Evolutionary conservation across 1,140 invertebrate species (phyloP), one percentile per base, ranked within the genome.

Genomic region (Forficula auricularia): DNA sequence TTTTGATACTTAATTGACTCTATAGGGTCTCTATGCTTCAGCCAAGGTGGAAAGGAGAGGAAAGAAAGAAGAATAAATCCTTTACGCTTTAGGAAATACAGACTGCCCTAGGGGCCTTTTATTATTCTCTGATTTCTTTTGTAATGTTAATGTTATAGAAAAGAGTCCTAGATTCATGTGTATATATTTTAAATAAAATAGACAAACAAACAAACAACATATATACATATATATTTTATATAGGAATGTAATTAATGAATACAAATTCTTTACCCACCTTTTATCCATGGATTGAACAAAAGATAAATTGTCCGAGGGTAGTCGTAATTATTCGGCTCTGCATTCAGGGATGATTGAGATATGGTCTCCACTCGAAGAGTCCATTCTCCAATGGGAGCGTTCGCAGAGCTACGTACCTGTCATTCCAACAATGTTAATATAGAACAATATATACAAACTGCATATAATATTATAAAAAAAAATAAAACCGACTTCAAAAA

Each of bases 201-300:
- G 9, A 36, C 16, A 14, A n/a, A 1, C n/a, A 12, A 9, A 8
- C 18, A 13, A 40, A 40, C 10, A n/a, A 9, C 8, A 14, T 19
- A 1, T 40, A 13, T 12, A 14, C 16, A 40, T 19, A 10, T 18
- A 18, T 40, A 19, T 19, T 40, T 20, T 40, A 1, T 1, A 1
- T 40, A 12, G 8, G 12, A 14, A 2, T 12, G 16, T 40, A 35
- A 14, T 34, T 18, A 38, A 12, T 14, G 12, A 22, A 20, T 4
- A 43, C 3, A 13, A 10, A 42, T n/a, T n/a, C n/a, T n/a, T n/a
- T n/a, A 33, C 50, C 54, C 52, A 70, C 68, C 60, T 60, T 57
- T 50, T 47, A 56, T 58, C 67, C 67, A 71, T 14, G 68, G 64
- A 50, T 71, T 71, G 51, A 71, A 71, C 2, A 70, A 49, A 8